These are phyloP conservation scores for Anoplopoma fimbria DNA, from an alignment of 2,113 vertebrate genomes.

Conservation along the genomic window DNA sequence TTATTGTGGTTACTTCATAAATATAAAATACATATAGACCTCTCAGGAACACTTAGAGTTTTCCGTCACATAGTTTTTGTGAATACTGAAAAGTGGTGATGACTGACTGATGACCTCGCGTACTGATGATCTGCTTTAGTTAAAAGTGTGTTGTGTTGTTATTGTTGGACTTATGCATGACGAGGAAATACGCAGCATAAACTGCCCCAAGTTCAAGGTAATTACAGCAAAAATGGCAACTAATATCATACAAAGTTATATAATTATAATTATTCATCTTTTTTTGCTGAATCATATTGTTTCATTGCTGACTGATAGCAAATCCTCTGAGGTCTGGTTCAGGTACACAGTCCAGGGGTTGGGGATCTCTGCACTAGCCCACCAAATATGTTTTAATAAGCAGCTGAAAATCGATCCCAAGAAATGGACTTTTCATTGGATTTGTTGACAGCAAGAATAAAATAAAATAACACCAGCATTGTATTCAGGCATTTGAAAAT, in stretches of 20 bases:
- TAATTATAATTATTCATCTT: neutral
- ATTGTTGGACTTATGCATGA: too few species aligned
- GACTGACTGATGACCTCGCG: too few species aligned
- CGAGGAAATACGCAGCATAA: too few species aligned
- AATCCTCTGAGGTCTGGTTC: too few species aligned
- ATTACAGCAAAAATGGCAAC: neutral
- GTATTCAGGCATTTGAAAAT: neutral
- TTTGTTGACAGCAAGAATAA: constrained; percentile 40
- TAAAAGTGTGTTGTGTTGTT: neutral
- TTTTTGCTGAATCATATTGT: neutral
- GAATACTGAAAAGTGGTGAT: neutral
- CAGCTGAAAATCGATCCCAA: too few species aligned
- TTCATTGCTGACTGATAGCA: neutral
- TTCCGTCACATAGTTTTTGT: too few species aligned
- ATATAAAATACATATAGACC: neutral
- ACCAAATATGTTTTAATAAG: too few species aligned
- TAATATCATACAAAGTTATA: too few species aligned
- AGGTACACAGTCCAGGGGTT: too few species aligned
- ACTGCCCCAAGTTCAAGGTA: neutral
- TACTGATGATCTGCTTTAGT: too few species aligned
- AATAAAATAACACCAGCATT: neutral
- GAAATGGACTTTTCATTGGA: constrained; percentile 1
- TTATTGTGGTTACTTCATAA: neutral
- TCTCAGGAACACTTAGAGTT: too few species aligned
- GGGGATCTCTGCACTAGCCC: neutral